Evolutionary conservation across 2,113 vertebrate species (phyloP).

Genomic region (Tyto alba): DNA sequence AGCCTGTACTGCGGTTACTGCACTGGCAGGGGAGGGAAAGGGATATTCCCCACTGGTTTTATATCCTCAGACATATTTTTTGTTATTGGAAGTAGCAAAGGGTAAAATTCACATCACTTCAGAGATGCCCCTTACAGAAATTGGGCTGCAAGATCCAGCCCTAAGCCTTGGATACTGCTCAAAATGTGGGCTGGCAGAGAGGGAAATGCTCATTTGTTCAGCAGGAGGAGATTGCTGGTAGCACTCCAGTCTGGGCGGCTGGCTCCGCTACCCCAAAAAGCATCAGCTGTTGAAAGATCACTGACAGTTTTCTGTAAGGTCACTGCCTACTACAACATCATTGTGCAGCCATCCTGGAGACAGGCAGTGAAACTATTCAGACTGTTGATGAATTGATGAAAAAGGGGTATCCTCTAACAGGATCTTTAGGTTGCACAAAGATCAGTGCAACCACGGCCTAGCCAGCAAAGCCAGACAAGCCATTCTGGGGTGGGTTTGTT

Average conservation of each 20-base stretch:
- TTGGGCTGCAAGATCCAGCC: background rate
- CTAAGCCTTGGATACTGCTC: background rate
- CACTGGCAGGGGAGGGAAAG: background rate
- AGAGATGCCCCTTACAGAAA: background rate
- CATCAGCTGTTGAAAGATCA: background rate
- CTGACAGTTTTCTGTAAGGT: background rate
- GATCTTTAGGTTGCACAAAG: background rate
- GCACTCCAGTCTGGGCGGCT: background rate
- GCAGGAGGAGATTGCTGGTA: background rate
- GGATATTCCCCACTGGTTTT: background rate
- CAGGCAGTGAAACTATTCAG: background rate
- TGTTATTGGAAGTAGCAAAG: background rate
- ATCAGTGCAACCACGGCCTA: background rate
- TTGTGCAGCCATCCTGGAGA: background rate
- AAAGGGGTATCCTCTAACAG: background rate
- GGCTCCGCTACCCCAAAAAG: background rate
- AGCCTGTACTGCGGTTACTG: background rate
- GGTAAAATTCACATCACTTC: background rate
- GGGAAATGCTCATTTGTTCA: background rate
- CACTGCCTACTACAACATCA: background rate
- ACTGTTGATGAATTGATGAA: accelerated
- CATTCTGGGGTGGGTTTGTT: background rate
- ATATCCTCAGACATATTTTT: background rate
- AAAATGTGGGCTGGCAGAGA: background rate
- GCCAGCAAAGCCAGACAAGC: background rate